Evolutionary conservation across 2,888 invertebrate genomes (phyloP).

Genomic region (Eristalis pertinax): DNA sequence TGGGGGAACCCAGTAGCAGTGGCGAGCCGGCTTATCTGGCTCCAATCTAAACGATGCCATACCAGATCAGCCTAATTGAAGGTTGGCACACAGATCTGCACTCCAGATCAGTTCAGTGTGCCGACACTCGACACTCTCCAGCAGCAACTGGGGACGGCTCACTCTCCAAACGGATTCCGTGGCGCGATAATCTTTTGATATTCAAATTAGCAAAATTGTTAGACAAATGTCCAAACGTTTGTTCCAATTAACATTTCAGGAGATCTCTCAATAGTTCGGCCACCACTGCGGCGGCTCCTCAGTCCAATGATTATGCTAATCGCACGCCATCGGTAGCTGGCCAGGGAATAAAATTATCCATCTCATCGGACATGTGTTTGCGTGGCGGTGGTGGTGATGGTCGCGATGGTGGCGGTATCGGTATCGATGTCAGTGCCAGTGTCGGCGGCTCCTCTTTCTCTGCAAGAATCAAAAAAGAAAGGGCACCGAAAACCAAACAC

Average conservation of each 20-base stretch:
- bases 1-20: conserved; percentile 44
- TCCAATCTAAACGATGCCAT: conserved; percentile 62
- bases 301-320: conserved; percentile 60
- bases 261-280: conserved; percentile 55
- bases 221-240: conserved; percentile 65
- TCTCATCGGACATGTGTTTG: conserved; percentile 60
- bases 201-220: conserved; percentile 70
- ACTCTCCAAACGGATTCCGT: conserved; percentile 3
- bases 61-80: conserved; percentile 52
- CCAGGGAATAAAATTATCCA: conserved; percentile 41
- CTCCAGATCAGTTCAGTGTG: conserved; percentile 27
- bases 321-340: conserved; percentile 47
- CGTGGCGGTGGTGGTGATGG: conserved; percentile 22
- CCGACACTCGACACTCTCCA: not conserved
- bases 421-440: not conserved
- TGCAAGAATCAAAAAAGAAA: conserved; percentile 2
- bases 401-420: not conserved
- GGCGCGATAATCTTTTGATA: conserved; percentile 63
- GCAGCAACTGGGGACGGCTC: not conserved
- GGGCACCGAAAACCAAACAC: conserved; percentile 12
- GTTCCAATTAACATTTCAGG: conserved; percentile 59
- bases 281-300: conserved; percentile 6
- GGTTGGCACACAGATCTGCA: conserved; percentile 53
- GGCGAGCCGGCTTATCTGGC: conserved; percentile 37
- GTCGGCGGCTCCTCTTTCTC: conserved; percentile 42